Evolutionary conservation across 2,113 vertebrate genomes (phyloP), one percentile per base, ranked within the genome.

Genomic region (Alexandromys fortis): DNA sequence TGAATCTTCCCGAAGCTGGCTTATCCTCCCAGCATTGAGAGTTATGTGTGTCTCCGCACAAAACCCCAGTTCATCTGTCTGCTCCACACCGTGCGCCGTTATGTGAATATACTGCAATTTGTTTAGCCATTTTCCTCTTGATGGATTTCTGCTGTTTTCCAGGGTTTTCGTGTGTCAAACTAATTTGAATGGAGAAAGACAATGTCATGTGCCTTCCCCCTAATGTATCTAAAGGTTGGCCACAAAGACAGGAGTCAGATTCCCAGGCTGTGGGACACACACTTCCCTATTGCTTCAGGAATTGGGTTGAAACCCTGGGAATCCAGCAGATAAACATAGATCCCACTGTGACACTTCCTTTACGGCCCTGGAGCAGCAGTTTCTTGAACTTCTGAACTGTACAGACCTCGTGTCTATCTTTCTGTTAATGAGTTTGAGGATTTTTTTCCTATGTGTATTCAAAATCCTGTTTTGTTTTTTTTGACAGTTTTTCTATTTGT

Each of bases 311-410:
- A 14, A 7, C 12, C 38, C 22, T 42, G 3, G 3, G 0, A 17
- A 38, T 1, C 1, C 75, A 1, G 6, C 10, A 1, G 0, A 14
- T 0, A 0, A 7, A 11, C 55, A 3, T 0, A 1, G 2, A 4
- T 22, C 38, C 58, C 87, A 42, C 7, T 3, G 7, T 35, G 13
- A 63, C 35, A 1, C 63, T 3, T 68, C 33, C 0, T 9, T 19
- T 21, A 42, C 1, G 0, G 2, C n/a, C 35, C 5, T 0, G 4
- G n/a, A 55, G 3, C 4, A 6, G 0, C 1, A 11, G 19, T 42
- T n/a, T 45, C 47, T n/a, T 30, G 11, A 16, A 49, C 28, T 67
- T 47, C 3, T 35, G 58, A 5, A 1, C 0, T 5, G 17, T 16
- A 17, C 0, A 24, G 5, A 12, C 5, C 0, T 0, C 19, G 12